Percentiles rank a stretch among this genome's conserved stretches.
phyloP scores from a whole-genome alignment of 2,797 vertebrate species.

The Pelochelys cantorii region DNA sequence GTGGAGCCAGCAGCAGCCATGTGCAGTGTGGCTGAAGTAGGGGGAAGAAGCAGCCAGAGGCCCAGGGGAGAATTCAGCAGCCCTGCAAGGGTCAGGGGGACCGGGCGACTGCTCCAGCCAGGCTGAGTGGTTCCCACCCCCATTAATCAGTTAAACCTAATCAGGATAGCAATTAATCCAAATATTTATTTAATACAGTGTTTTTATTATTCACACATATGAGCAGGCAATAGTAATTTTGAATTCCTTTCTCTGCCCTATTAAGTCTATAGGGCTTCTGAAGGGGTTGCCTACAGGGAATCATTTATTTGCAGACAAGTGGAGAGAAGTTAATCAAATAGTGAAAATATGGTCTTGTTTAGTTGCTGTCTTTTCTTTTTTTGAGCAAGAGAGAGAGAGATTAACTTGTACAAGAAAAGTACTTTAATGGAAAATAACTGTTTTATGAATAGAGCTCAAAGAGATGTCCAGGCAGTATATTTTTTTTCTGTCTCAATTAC shows the following conservation, averaged over 20 bases:
- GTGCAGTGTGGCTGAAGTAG: no score
- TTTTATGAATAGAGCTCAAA: constrained; percentile 62
- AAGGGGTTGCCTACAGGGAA: constrained; percentile 53
- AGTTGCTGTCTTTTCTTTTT: constrained; percentile 68
- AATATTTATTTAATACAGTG: neutral
- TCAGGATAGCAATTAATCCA: neutral
- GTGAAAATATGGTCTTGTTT: constrained; percentile 65
- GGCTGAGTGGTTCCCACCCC: no score
- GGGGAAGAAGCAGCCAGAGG: no score
- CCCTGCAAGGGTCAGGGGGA: no score
- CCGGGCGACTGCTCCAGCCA: no score
- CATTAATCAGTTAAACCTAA: neutral
- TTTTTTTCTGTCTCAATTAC: constrained; percentile 68
- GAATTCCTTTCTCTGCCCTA: constrained; percentile 52
- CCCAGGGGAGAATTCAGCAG: no score
- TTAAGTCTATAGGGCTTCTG: constrained; percentile 13
- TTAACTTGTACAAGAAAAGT: constrained; percentile 71
- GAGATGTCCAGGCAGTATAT: constrained; percentile 72
- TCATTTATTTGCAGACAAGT: constrained; percentile 64
- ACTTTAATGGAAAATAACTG: constrained; percentile 62
- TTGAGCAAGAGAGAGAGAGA: constrained; percentile 36
- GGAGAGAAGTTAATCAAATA: constrained; percentile 61
- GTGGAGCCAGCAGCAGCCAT: no score
- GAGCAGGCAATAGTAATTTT: constrained; percentile 14
- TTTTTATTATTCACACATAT: neutral